Evolutionary conservation across 2,113 vertebrate genomes (phyloP).

Genomic region (Chloropsis cyanopogon): DNA sequence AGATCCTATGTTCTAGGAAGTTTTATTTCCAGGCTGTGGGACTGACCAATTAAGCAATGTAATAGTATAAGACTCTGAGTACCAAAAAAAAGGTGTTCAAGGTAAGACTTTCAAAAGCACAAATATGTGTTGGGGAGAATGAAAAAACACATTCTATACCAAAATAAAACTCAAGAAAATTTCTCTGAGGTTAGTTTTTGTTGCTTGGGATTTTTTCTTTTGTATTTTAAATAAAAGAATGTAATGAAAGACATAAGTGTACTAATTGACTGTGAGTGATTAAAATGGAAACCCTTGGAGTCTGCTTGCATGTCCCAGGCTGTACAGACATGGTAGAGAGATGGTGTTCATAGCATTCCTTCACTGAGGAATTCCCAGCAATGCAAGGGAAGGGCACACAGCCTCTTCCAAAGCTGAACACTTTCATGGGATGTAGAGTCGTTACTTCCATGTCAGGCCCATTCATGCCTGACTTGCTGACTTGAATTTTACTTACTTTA

Average conservation of each 20-base stretch:
- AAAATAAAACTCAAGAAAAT: neutral
- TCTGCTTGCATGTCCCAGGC: neutral
- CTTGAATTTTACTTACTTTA: neutral
- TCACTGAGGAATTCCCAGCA: neutral
- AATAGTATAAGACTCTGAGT: neutral
- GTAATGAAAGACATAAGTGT: neutral
- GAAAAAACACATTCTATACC: neutral
- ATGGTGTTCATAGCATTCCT: neutral
- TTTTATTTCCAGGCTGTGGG: neutral
- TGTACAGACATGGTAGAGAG: neutral
- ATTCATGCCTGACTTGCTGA: neutral
- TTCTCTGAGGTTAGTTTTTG: neutral
- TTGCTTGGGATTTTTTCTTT: neutral
- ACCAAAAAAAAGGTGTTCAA: neutral
- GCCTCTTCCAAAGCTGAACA: neutral
- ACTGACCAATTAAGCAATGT: neutral
- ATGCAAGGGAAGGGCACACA: neutral
- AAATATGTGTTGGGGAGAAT: neutral
- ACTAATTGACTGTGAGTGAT: neutral
- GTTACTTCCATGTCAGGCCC: fast-evolving
- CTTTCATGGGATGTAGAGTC: neutral
- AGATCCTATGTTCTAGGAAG: neutral
- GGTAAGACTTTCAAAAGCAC: neutral
- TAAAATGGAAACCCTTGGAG: neutral
- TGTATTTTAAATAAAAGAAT: neutral